phyloP scores from a whole-genome alignment of 2,113 vertebrate species.

The Ptilorrhoa leucosticta region DNA sequence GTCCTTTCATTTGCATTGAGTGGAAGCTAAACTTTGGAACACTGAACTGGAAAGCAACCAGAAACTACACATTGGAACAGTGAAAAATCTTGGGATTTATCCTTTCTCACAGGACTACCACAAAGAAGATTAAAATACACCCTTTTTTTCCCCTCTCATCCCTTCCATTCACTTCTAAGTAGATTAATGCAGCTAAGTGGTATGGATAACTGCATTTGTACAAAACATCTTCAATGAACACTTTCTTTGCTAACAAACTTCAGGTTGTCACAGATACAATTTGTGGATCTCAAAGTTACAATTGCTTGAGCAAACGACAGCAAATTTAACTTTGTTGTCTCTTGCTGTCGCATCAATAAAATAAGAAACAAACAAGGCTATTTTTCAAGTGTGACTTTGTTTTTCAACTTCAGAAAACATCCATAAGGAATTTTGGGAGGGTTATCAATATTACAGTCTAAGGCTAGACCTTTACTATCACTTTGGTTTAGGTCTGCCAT shows the following conservation, averaged over 20 bases:
- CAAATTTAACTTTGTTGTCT: background rate
- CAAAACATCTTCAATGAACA: background rate
- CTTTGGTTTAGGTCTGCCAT: background rate
- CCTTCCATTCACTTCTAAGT: background rate
- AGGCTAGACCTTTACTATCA: background rate
- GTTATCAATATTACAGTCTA: background rate
- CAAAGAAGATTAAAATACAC: background rate
- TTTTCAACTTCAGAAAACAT: background rate
- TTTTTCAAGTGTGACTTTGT: background rate
- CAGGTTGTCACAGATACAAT: background rate
- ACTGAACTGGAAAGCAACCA: background rate
- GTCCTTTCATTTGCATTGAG: background rate
- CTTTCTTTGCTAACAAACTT: background rate
- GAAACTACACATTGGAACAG: background rate
- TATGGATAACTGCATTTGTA: background rate
- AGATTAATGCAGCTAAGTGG: background rate
- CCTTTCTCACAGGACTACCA: background rate
- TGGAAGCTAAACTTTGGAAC: background rate
- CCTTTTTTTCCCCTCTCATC: accelerated
- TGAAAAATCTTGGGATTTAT: background rate
- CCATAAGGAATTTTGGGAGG: background rate
- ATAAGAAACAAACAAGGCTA: background rate
- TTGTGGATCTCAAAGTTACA: background rate
- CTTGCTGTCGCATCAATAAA: background rate
- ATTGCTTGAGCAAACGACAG: background rate